Conservation (phyloP, 2,888 invertebrate species). For the Coelogynopora nodosa region DNA sequence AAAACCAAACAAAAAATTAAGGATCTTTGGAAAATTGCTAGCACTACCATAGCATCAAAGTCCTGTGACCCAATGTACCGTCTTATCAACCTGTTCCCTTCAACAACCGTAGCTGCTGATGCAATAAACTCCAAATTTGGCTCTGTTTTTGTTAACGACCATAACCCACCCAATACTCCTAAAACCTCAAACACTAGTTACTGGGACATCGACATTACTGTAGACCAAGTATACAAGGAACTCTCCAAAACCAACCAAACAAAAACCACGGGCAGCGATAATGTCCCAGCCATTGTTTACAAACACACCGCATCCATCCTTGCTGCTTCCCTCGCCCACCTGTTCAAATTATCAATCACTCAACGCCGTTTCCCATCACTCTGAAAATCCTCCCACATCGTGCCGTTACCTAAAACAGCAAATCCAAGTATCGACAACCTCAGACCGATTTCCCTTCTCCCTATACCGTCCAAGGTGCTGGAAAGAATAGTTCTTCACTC, state of each 20-base stretch:
- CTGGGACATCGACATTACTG: not conserved
- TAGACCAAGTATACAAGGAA: not conserved
- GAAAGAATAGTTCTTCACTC: too few relatives aligned
- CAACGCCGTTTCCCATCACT: conserved; percentile 20
- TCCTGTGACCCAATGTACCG: not conserved
- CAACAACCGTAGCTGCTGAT: not conserved
- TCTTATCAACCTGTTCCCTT: not conserved
- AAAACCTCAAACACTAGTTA: not conserved
- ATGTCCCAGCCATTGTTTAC: not conserved
- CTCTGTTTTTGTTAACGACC: not conserved
- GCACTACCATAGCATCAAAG: not conserved
- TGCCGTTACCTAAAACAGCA: not conserved
- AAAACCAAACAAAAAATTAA: not conserved
- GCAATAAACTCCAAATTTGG: not conserved
- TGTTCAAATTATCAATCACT: conserved; percentile 4
- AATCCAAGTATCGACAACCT: too few relatives aligned
- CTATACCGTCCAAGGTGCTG: too few relatives aligned
- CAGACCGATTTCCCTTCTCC: too few relatives aligned
- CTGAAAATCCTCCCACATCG: not conserved
- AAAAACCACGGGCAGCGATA: not conserved
- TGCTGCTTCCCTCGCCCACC: conserved; percentile 4
- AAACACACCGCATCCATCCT: not conserved
- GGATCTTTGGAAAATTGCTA: not conserved
- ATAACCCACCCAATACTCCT: not conserved
- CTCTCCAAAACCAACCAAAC: not conserved